Percentiles rank a stretch among this genome's conserved stretches.
phyloP scores from a whole-genome alignment of 64 coral and sea anemone species.

The Acropora tenuis region DNA sequence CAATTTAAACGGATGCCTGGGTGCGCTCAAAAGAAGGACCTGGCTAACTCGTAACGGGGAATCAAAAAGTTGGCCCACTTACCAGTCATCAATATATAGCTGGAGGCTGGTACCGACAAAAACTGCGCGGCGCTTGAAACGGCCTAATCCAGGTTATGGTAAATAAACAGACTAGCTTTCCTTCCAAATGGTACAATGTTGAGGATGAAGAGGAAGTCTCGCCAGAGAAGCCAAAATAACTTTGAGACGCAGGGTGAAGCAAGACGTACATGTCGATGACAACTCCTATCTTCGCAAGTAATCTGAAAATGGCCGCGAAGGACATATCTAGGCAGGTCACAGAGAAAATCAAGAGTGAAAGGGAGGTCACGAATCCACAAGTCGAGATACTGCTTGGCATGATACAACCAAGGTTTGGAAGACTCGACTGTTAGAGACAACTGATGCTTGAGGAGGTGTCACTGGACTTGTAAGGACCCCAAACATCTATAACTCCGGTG shows the following conservation, averaged over 20 bases:
- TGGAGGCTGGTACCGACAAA: neutral
- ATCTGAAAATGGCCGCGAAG: constrained; percentile 12
- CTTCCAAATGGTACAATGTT: neutral
- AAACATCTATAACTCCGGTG: neutral
- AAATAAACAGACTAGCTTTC: neutral
- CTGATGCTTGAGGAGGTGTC: neutral
- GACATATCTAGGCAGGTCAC: constrained; percentile 18
- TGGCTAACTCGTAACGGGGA: neutral
- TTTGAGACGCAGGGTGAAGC: neutral
- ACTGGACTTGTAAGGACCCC: neutral
- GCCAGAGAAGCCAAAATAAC: neutral
- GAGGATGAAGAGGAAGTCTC: neutral
- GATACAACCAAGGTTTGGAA: neutral
- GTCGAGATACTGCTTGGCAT: constrained; percentile 6
- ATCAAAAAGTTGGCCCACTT: neutral
- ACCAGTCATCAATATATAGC: neutral
- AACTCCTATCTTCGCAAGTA: neutral
- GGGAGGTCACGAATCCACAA: constrained; percentile 8
- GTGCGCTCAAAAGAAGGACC: neutral
- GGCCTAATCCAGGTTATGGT: neutral
- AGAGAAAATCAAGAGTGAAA: constrained; percentile 28
- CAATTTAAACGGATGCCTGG: neutral
- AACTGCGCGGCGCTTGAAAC: neutral
- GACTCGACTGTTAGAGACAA: neutral
- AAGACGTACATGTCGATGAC: neutral